Evolutionary conservation across 2,888 invertebrate genomes (phyloP), one percentile per base, ranked within the genome.

Genomic region (Nycteola revayana): DNA sequence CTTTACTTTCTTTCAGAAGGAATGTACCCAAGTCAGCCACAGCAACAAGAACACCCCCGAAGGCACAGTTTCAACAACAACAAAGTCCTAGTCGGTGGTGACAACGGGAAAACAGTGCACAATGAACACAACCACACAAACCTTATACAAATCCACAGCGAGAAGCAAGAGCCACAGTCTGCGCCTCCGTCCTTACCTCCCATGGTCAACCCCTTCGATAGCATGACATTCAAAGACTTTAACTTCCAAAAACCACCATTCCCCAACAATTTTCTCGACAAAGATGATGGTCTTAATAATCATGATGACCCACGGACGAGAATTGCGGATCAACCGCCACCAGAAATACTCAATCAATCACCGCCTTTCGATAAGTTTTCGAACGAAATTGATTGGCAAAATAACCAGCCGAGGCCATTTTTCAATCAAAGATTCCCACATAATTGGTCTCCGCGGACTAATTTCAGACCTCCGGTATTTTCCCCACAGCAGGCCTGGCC

Each of bases 21-120:
- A 20, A 67, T 83, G 65, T 87, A 81, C 48, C 54, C 65, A 14
- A 62, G 28, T 9, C 59, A 93, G 10, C 61, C 47, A 7, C 66
- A 62, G 3, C 57, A 93, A 54, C 51, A 55, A 24, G 3, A 30
- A 7, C 94, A 75, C 27, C 93, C 92, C 26, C 51, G 81, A 0
- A 61, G 84, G 2, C 70, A 68, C 28, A 78, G 75, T 25, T 86
- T 82, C 69, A 85, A 81, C 64, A 88, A 87, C 56, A 86, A 87
- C 58, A 88, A 21, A 21, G 21, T 21, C 7, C n/a, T 21, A 7
- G 21, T 21, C 7, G 21, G 21, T n/a, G 84, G 83, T 1, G 73
- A 80, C 49, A 73, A 75, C 37, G 78, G 74, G 0, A 76, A 71
- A 39, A 64, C 54, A 0, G 57, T 64, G 9, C 68, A 66, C 40